Percentiles rank a stretch among this genome's conserved stretches.
These are phyloP conservation scores for Tetranychus piercei DNA, from an alignment of 2,888 invertebrate species.

Conservation along the genomic window DNA sequence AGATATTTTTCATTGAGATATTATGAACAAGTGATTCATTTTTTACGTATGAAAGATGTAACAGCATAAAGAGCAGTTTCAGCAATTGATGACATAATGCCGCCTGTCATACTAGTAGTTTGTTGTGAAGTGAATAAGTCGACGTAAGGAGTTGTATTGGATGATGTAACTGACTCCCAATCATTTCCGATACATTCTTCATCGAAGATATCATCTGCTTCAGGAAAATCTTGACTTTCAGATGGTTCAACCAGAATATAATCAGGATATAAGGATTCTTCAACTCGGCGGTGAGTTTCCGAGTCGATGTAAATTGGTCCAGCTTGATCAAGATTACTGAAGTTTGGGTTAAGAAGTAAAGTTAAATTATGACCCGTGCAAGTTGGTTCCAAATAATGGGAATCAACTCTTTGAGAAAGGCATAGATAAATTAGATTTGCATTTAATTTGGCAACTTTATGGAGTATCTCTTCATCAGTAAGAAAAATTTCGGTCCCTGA, in stretches of 20 bases:
- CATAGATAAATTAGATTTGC: constrained; percentile 59
- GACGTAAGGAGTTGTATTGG: neutral
- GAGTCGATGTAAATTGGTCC: neutral
- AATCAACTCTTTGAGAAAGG: constrained; percentile 51
- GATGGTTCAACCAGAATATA: neutral
- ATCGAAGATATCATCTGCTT: neutral
- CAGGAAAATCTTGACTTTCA: neutral
- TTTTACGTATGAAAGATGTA: constrained; percentile 6
- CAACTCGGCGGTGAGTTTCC: neutral
- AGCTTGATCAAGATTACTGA: neutral
- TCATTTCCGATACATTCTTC: constrained; percentile 6
- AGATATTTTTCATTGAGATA: no score
- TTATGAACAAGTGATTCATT: neutral
- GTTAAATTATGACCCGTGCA: neutral
- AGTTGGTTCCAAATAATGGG: neutral
- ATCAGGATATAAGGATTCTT: neutral
- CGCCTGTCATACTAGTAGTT: neutral
- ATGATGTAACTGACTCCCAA: neutral
- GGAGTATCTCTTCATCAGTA: constrained; percentile 51
- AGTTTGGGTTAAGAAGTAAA: constrained; percentile 5
- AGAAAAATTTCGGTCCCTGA: constrained; percentile 56
- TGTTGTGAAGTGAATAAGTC: neutral
- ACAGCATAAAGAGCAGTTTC: constrained; percentile 1
- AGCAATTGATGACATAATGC: neutral
- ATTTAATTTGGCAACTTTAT: constrained; percentile 55